phyloP scores from a whole-genome alignment of 2,797 vertebrate genomes.

The Bucorvus abyssinicus region DNA sequence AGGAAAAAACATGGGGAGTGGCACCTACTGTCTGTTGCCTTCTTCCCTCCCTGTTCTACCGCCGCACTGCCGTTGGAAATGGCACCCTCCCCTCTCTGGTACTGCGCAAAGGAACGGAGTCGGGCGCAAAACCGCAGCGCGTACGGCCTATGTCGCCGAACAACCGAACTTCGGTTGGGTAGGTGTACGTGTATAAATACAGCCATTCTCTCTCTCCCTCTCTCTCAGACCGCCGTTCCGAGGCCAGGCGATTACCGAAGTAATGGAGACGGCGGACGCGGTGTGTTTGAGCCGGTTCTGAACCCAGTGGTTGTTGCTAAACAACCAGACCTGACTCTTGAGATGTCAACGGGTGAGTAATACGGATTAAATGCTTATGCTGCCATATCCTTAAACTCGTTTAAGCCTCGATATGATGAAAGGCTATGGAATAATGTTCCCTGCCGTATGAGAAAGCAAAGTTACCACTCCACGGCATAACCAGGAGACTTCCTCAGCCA shows the following conservation, averaged over 20 bases:
- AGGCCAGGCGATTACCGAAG: background rate
- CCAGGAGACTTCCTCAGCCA: slow-evolving; percentile 43
- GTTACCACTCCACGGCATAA: slow-evolving; percentile 58
- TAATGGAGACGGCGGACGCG: background rate
- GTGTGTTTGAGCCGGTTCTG: background rate
- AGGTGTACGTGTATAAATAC: background rate
- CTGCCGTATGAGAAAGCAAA: slow-evolving; percentile 27
- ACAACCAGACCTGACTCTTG: slow-evolving; percentile 27
- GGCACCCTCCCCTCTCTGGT: slow-evolving; percentile 2
- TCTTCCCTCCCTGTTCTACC: background rate
- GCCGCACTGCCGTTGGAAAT: background rate
- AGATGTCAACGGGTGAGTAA: slow-evolving; percentile 35
- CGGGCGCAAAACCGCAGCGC: slow-evolving; percentile 1
- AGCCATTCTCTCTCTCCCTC: background rate
- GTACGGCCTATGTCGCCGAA: background rate
- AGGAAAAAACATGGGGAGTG: slow-evolving; percentile 1
- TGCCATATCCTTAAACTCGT: slow-evolving; percentile 19
- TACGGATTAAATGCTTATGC: slow-evolving; percentile 35
- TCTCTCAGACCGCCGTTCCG: background rate
- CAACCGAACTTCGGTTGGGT: rapidly evolving
- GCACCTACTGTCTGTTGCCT: background rate
- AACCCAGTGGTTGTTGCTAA: slow-evolving; percentile 59
- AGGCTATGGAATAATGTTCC: background rate
- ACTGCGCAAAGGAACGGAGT: background rate
- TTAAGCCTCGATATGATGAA: background rate